Percentiles rank a stretch among this genome's conserved stretches.
Evolutionary conservation across 1,140 invertebrate species (phyloP).

Genomic region (Drosophila carrolli): DNA sequence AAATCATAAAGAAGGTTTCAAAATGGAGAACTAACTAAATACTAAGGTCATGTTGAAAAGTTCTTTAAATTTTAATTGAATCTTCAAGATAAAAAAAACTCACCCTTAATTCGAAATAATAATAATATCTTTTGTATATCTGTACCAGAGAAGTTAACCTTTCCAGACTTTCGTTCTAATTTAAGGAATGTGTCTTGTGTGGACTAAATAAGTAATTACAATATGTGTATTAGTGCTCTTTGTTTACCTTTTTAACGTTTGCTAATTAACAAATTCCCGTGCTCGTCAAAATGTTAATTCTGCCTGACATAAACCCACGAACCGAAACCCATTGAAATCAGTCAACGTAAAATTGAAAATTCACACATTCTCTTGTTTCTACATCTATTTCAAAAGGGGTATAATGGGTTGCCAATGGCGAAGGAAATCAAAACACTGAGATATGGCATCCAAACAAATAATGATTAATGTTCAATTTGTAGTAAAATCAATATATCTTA

Average conservation of each 20-base stretch:
- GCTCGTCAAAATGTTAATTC: constrained; percentile 51
- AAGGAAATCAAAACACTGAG: not conserved
- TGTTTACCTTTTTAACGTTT: constrained; percentile 31
- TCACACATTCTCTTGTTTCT: constrained; percentile 37
- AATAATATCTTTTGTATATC: too few relatives aligned
- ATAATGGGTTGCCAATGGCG: not conserved
- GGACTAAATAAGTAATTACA: not conserved
- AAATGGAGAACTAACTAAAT: not conserved
- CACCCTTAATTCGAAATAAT: too few relatives aligned
- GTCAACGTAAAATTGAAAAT: constrained; percentile 67
- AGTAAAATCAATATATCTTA: not conserved
- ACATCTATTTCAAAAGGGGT: not conserved
- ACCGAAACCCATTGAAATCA: constrained; percentile 55
- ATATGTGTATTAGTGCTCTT: constrained; percentile 5
- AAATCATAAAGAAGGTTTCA: not conserved
- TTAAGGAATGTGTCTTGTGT: too few relatives aligned
- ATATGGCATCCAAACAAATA: not conserved
- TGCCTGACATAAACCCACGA: constrained; percentile 36
- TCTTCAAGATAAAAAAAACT: too few relatives aligned
- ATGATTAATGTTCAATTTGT: not conserved
- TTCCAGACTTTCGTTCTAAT: too few relatives aligned
- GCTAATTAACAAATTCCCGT: constrained; percentile 69
- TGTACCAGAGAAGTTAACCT: too few relatives aligned
- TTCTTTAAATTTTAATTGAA: too few relatives aligned
- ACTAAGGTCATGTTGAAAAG: too few relatives aligned